Evolutionary conservation across 2,797 vertebrate species (phyloP).

Genomic region (Myotis planiceps): DNA sequence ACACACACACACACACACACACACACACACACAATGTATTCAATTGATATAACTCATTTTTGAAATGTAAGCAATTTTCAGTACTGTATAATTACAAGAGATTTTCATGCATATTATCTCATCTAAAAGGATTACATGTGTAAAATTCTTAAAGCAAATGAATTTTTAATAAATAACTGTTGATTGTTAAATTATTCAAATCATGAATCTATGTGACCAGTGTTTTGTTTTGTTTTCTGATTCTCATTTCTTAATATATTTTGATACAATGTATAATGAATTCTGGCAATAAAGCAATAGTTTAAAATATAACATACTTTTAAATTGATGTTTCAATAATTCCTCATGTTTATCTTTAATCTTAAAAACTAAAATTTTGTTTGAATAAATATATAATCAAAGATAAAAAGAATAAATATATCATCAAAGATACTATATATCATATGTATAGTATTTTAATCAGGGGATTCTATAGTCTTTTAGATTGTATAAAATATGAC

Average conservation of each 20-base stretch:
- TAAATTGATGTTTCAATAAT: background rate
- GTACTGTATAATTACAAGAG: background rate
- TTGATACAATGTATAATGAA: background rate
- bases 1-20: no score
- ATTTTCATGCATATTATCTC: background rate
- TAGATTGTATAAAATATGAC: background rate
- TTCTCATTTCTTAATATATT: background rate
- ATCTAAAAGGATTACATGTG: background rate
- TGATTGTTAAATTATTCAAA: background rate
- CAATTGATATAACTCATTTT: background rate
- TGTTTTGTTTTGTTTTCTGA: background rate
- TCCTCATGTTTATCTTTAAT: background rate
- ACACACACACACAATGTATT: no score
- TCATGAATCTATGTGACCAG: accelerated
- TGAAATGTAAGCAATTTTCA: background rate
- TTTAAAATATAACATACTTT: background rate
- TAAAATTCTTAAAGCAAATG: background rate
- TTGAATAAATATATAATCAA: background rate
- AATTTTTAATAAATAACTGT: background rate
- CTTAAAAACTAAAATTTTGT: background rate
- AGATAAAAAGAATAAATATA: background rate
- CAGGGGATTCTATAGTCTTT: background rate
- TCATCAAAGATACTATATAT: background rate
- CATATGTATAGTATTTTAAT: background rate
- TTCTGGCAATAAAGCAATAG: background rate